Evolutionary conservation across 1,140 invertebrate genomes (phyloP), one percentile per base, ranked within the genome.

Genomic region (Ceratosolen solmsi): DNA sequence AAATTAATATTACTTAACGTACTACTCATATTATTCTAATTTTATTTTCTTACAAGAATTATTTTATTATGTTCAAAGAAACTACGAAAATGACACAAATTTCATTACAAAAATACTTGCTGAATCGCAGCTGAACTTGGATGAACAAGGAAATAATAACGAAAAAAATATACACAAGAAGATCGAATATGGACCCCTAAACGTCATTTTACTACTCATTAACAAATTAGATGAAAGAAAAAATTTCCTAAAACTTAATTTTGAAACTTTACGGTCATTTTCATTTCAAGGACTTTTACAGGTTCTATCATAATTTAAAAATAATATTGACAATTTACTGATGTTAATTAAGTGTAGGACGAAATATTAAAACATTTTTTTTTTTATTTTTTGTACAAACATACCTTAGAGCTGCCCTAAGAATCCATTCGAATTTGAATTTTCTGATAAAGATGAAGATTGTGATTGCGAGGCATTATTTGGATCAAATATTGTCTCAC

Each of bases 171-270:
- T 13, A 60, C 41, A n/a, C 41, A 27, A 33, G 1, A 20, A 15
- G n/a, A 49, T 0, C 0, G 20, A 51, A 60, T 33, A 20, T 27
- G 4, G 20, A 20, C 84, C 84, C 0, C 68, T 75, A 60, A 89
- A 88, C 36, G 82, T 88, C 20, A 63, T 89, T 33, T 27, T 89
- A 4, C 49, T 89, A 4, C 33, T 89, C 30, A 76, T 89, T 8
- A 84, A 86, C 15, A 36, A 25, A 0, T 30, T 79, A 0, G 38
- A 79, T 60, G 30, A 38, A 7, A 27, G 82, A 1, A 58, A 51
- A 13, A 20, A 46, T n/a, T 25, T 83, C n/a, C n/a, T 78, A 9
- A 86, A 82, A 85, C 77, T 80, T 2, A 58, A 83, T 54, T 82
- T 83, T 27, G 72, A 76, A 38, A 36, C 68, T 15, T 83, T 38